Evolutionary conservation across 2,888 invertebrate species (phyloP), one percentile per base, ranked within the genome.

Genomic region (Dicroscelio sp.): DNA sequence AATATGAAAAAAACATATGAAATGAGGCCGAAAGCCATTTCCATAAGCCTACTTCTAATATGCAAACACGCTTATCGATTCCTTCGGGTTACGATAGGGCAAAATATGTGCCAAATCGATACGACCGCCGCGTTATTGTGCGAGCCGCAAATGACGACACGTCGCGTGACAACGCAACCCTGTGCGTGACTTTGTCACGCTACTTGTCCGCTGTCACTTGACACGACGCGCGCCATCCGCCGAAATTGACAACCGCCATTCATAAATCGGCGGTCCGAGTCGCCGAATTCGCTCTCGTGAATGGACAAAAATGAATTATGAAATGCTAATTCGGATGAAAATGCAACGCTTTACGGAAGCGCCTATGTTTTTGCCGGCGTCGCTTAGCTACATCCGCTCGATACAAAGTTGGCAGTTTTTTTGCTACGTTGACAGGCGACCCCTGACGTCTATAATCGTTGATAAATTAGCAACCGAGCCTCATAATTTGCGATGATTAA

Each of bases 51-150:
- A 90, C 76, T 90, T 90, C 80, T 82, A 69, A 76, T 88, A 90
- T 90, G 90, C 80, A 90, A 90, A 90, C 86, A 38, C 69, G 38
- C 33, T 6, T 88, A 90, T 90, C 52, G 90, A 90, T 90, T 90
- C 83, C 88, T 78, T 75, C 67, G 73, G 88, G 85, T 95, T 95
- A 95, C 94, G 95, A 95, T 95, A 94, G 86, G 92, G 90, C 84
- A 86, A 94, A 95, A 96, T 96, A 95, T 96, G 95, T 96, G 96
- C 94, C 96, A 94, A 96, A 96, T 96, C 96, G 96, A 96, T 96
- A 95, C 35, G 43, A 20, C 52, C 23, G 52, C 52, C 52, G 60
- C 84, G 75, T 60, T 67, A 80, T 85, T 79, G 43, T 83, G 65
- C 60, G 73, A 75, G 65, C 38, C 73, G 71, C 25, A 78, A 87